Percentiles rank a stretch among this genome's conserved stretches.
Conservation (phyloP, 2,888 invertebrate species). For the Alsophila aescularia region DNA sequence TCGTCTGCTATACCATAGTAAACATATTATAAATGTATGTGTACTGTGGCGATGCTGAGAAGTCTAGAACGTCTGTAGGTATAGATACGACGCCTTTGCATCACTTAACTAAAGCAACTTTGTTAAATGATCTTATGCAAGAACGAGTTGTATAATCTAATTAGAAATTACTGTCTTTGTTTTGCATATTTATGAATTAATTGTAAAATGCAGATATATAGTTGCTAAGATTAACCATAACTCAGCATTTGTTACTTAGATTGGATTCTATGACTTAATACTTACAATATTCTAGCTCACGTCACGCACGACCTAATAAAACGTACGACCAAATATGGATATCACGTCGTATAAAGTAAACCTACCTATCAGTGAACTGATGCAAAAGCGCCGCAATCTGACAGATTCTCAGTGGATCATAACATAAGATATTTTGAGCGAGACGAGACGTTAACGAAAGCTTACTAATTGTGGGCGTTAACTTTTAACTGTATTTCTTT, state of each 20-base stretch:
- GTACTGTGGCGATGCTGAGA: neutral
- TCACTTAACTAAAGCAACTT: constrained; percentile 15
- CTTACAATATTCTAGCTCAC: neutral
- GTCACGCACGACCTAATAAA: constrained; percentile 7
- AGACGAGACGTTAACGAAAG: constrained; percentile 25
- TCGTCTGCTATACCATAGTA: no score
- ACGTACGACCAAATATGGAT: constrained; percentile 12
- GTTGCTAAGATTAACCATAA: constrained; percentile 6
- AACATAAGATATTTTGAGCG: constrained; percentile 7
- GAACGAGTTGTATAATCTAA: constrained; percentile 21
- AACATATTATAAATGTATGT: no score
- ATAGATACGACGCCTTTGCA: constrained; percentile 18
- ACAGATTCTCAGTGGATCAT: constrained; percentile 22
- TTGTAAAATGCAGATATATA: constrained; percentile 21
- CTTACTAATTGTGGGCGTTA: constrained; percentile 14
- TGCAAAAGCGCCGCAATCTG: constrained; percentile 30
- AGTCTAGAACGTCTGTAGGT: constrained; percentile 1
- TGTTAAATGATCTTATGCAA: constrained; percentile 15
- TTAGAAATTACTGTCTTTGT: constrained; percentile 20
- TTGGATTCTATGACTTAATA: constrained; percentile 8
- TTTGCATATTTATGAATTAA: constrained; percentile 22
- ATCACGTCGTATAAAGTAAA: constrained; percentile 7
- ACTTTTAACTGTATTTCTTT: constrained; percentile 12
- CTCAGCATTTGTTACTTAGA: neutral
- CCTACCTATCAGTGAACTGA: constrained; percentile 19